phyloP scores from a whole-genome alignment of 2,888 invertebrate species.

The Crematogaster levior region DNA sequence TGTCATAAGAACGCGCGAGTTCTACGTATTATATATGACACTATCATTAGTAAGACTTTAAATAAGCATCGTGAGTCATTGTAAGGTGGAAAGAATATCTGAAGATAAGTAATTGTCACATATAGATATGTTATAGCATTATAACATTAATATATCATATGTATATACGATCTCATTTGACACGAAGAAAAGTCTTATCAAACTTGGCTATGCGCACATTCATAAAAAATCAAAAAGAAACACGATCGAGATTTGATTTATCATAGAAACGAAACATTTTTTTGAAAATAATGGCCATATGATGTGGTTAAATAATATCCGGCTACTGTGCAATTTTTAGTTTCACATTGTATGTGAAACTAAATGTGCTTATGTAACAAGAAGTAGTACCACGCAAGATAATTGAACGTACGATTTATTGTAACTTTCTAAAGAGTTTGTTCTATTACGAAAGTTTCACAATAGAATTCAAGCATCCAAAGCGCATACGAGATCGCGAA shows the following conservation, averaged over 20 bases:
- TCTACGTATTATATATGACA: not conserved
- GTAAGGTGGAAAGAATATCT: not conserved
- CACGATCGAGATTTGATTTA: not conserved
- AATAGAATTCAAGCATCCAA: constrained; percentile 34
- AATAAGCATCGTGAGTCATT: not conserved
- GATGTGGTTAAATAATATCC: constrained; percentile 34
- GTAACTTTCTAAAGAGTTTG: constrained; percentile 42
- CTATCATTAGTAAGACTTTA: not conserved
- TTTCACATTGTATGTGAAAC: constrained; percentile 15
- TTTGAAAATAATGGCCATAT: not conserved
- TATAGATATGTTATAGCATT: not conserved
- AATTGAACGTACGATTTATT: constrained; percentile 35
- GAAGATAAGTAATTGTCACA: not conserved
- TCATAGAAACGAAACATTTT: not conserved
- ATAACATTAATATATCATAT: not conserved
- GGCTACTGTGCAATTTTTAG: constrained; percentile 17
- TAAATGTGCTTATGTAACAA: constrained; percentile 23
- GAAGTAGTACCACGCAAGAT: constrained; percentile 8
- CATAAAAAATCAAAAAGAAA: not conserved
- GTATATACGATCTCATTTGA: not conserved
- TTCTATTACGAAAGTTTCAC: constrained; percentile 37
- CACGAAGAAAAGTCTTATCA: not conserved
- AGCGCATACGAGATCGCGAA: not conserved
- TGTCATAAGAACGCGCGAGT: not conserved
- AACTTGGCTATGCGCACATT: not conserved